These are phyloP conservation scores for Kradibia gibbosae DNA, from an alignment of 1,140 invertebrate genomes.

Conservation along the genomic window DNA sequence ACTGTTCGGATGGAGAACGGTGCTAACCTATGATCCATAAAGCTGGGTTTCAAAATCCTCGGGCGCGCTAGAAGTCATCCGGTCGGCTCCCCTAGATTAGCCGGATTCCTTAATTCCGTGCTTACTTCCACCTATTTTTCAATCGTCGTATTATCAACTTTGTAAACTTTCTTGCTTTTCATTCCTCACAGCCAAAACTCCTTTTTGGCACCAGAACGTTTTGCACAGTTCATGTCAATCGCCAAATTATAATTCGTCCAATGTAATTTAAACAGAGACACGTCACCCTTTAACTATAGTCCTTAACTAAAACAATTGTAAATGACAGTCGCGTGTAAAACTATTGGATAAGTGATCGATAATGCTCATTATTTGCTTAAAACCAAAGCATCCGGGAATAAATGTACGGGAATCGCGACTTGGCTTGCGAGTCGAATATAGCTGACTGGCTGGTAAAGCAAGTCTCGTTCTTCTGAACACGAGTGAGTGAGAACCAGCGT, in stretches of 20 bases:
- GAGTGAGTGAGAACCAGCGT: not conserved
- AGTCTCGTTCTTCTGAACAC: constrained; percentile 35
- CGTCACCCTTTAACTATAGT: not conserved
- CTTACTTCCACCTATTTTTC: not conserved
- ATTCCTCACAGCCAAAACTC: not conserved
- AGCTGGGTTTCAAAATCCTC: constrained; percentile 47
- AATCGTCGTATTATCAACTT: not conserved
- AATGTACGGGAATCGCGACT: constrained; percentile 26
- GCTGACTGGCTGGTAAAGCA: constrained; percentile 51
- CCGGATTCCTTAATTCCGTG: no score
- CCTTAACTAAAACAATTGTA: not conserved
- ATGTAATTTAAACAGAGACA: not conserved
- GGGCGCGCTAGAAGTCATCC: constrained; percentile 31
- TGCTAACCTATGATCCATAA: constrained; percentile 72
- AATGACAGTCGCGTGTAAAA: not conserved
- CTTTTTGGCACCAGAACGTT: not conserved
- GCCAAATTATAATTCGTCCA: not conserved
- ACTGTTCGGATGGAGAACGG: constrained; percentile 51
- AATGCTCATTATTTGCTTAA: not conserved
- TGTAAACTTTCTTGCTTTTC: not conserved
- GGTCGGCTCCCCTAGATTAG: constrained; percentile 31
- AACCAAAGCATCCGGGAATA: constrained; percentile 3
- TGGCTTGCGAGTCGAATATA: constrained; percentile 27
- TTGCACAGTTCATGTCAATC: no score
- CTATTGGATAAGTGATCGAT: not conserved